Base-by-base conservation (phyloP, 2,888 invertebrate genomes). In the Lobophora halterata region DNA sequence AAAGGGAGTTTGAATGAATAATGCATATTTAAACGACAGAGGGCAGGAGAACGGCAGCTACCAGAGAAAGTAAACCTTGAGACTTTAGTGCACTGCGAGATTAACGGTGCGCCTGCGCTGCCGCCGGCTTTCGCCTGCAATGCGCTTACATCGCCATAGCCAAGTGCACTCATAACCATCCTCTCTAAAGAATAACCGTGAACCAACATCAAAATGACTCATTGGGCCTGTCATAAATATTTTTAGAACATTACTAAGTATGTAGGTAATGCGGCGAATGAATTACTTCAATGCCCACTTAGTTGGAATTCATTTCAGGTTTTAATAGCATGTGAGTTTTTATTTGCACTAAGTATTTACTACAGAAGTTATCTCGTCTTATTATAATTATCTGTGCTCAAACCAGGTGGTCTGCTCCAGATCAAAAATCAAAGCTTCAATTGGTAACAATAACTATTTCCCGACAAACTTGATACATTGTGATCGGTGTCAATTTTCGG, bases 1-100 rank as follows among this genome's bases (percentile, higher is more conserved):
- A 19, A 7, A 10, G 3, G 6, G 8, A 33, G 5, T 17, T 17
- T 6, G 2, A n/a, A 17, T 2, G 2, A 6, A 17, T 6, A n/a
- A 3, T 17, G 17, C 17, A 17, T 3, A 17, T 5, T 2, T 17
- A 5, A n/a, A 19, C 18, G 11, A 33, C 27, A 25, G 14, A 32
- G 20, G 23, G 36, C 31, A 40, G 26, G 26, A 21, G 27, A 16
- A 34, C 34, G 43, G 65, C 56, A 58, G 60, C 61, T 64, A 58
- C 63, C 56, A 65, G 83, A 71, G 83, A 86, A 86, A 86, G 85
- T 79, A 80, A 74, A 77, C 79, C 80, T 81, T 80, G 76, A 58
- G 61, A 61, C 60, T 63, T 64, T 60, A 67, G 67, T 68, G 71
- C 70, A 67, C 49, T 61, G 60, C 50, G 59, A 62, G 68, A 77